Conservation (phyloP, 2,888 invertebrate genomes). For the Zootermopsis nevadensis region DNA sequence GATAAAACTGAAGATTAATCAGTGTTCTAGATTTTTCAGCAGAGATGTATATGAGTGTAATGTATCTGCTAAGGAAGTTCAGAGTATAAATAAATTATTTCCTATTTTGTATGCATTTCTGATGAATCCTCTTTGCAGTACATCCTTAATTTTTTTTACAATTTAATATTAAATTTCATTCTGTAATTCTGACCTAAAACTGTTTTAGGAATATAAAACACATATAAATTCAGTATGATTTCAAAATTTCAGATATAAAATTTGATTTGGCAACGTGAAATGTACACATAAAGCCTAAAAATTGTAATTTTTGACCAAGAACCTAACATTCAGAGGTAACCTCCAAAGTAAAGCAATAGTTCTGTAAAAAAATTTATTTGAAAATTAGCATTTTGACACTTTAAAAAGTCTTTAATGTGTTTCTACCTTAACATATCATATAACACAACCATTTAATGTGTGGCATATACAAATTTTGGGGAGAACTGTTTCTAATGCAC, state of each 20-base stretch:
- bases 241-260: not conserved
- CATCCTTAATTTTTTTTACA: not conserved
- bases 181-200: not conserved
- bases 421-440: not conserved
- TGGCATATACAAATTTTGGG: not conserved
- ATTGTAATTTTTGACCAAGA: not conserved
- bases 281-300: not conserved
- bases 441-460: not conserved
- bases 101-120: no score
- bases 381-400: not conserved
- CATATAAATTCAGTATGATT: not conserved
- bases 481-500: not conserved
- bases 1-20: not conserved
- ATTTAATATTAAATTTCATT: not conserved
- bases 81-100: no score
- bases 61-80: not conserved
- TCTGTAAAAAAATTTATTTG: not conserved
- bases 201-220: not conserved
- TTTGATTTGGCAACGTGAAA: not conserved
- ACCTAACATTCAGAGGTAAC: not conserved
- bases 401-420: not conserved
- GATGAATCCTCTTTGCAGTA: no score
- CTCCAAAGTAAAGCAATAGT: not conserved
- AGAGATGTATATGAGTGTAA: not conserved
- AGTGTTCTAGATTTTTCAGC: not conserved